Evolutionary conservation across 2,113 vertebrate genomes (phyloP), one percentile per base, ranked within the genome.

Genomic region (Murina feae): DNA sequence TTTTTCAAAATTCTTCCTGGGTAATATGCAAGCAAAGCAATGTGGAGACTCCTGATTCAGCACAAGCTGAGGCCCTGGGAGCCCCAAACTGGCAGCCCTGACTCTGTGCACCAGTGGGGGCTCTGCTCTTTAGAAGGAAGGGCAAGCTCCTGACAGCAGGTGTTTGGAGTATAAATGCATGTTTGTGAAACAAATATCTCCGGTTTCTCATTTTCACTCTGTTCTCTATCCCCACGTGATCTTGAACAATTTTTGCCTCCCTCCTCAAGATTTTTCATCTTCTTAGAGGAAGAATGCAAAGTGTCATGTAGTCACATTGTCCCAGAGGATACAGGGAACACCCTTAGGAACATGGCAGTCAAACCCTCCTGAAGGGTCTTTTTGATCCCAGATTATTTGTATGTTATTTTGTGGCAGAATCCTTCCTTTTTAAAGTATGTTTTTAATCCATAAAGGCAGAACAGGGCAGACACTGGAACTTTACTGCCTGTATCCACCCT

Each of bases 401-500:
- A 17, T 81, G 88, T 95, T 92, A 89, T 75, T 65, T 30, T 53
- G 32, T 69, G 63, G 85, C 13, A 91, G 47, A 86, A 55, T 63
- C 6, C 6, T 71, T 71, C 49, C 3, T 69, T 79, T 93, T 84
- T 44, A 4, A 82, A 63, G 69, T 90, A 51, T 28, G 4, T 42
- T 90, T 86, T 93, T 78, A 85, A 94, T 39, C 21, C 53, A 87
- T 42, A 65, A 92, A 92, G 23, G 1, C 47, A 63, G 79, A 79
- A 65, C 30, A 76, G 35, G 82, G 25, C 28, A 84, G 58, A 47
- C 42, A 51, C 44, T 91, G 55, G 55, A 14, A 69, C 20, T 35
- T 86, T 75, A 65, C 55, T 78, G 35, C 32, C 28, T 83, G 1
- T 63, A 28, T 71, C 75, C 53, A 75, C 13, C 12, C 58, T 87